These are phyloP conservation scores for Nomia melanderi DNA, from an alignment of 1,140 invertebrate genomes.

Conservation along the genomic window DNA sequence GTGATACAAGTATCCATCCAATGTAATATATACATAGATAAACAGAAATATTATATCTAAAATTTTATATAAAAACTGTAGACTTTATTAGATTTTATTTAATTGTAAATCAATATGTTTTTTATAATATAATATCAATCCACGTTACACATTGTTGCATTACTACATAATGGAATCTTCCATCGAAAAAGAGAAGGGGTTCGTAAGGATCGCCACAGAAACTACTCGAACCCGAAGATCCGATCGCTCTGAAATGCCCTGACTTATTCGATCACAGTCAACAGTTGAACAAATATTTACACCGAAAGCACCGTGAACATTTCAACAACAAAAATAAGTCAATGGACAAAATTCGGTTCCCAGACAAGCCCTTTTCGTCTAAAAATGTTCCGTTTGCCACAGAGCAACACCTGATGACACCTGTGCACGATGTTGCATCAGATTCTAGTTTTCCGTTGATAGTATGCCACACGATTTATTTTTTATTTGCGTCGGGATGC, in stretches of 20 bases:
- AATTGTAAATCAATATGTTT: constrained; percentile 9
- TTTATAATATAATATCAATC: constrained; percentile 1
- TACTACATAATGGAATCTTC: background rate
- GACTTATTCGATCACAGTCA: no score
- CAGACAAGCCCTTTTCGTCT: background rate
- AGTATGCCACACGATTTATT: constrained; percentile 53
- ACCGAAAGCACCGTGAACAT: no score
- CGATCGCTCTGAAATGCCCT: no score
- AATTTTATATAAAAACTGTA: background rate
- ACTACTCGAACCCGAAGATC: no score
- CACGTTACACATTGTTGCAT: background rate
- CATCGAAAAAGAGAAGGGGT: no score
- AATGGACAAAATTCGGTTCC: background rate
- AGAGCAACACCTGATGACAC: constrained; percentile 65
- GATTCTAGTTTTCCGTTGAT: constrained; percentile 76
- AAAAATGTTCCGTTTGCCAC: background rate
- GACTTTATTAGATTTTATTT: background rate
- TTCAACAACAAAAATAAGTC: background rate
- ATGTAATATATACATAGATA: background rate
- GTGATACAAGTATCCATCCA: constrained; percentile 1
- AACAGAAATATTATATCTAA: background rate
- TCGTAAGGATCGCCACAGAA: no score
- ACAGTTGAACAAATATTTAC: no score
- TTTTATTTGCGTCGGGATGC: constrained; percentile 64
- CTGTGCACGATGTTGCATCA: constrained; percentile 71